phyloP scores from a whole-genome alignment of 2,113 vertebrate species.

The Oreochromis aureus region DNA sequence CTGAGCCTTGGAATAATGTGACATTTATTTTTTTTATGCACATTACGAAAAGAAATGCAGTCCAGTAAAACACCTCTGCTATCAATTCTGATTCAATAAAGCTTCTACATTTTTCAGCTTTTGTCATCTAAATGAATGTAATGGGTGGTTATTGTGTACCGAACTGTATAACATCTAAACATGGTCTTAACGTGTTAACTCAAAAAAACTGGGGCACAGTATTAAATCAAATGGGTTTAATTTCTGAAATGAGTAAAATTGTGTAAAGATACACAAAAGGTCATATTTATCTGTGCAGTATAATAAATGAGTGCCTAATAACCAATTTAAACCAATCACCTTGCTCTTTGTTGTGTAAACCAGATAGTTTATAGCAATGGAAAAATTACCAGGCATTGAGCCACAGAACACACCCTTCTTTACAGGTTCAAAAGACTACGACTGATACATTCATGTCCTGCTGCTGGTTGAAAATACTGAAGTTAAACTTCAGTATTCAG shows the following conservation, averaged over 20 bases:
- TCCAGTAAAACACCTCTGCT: not conserved
- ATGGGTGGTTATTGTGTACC: not conserved
- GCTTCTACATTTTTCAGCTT: not conserved
- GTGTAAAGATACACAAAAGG: not conserved
- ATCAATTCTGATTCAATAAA: not conserved
- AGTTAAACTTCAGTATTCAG: not conserved
- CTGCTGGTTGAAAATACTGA: not conserved
- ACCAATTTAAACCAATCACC: not conserved
- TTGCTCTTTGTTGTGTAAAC: not conserved
- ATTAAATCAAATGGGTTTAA: not conserved
- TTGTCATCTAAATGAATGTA: not conserved
- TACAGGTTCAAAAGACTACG: not conserved
- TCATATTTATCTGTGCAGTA: not conserved
- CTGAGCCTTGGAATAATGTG: not conserved
- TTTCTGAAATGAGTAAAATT: not conserved
- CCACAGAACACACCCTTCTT: not conserved
- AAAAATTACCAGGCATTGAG: not conserved
- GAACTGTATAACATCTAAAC: not conserved
- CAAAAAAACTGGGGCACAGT: not conserved
- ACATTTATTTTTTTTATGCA: not conserved
- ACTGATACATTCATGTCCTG: not conserved
- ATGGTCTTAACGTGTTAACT: not conserved
- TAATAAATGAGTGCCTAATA: not conserved
- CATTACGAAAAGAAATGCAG: not conserved
- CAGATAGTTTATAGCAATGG: not conserved